These are phyloP conservation scores for Sebastes oblongus DNA, from an alignment of 2,797 vertebrate genomes.

Conservation along the genomic window DNA sequence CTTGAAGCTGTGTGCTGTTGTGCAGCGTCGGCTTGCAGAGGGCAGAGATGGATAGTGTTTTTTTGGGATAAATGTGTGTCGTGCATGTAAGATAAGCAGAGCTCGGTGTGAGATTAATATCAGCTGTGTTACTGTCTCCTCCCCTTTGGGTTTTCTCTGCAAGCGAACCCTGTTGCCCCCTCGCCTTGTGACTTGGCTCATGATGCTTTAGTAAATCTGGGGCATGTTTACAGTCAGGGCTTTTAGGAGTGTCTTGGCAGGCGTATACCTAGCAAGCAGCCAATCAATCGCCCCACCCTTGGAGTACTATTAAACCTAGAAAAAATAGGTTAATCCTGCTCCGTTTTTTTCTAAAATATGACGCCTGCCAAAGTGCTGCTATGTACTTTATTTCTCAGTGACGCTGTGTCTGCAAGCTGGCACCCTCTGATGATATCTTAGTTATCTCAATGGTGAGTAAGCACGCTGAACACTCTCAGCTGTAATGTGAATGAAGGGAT, in stretches of 20 bases:
- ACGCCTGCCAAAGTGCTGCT: slow-evolving; percentile 35
- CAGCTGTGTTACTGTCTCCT: slow-evolving; percentile 28
- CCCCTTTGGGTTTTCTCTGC: slow-evolving; percentile 34
- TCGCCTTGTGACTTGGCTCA: slow-evolving; percentile 72
- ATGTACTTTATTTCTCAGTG: slow-evolving; percentile 37
- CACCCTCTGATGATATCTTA: slow-evolving; percentile 40
- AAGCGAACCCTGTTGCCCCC: slow-evolving; percentile 49
- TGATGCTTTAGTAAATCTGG: slow-evolving; percentile 69
- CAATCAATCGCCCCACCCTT: slow-evolving; percentile 57
- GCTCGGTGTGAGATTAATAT: slow-evolving; percentile 48
- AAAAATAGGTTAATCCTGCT: slow-evolving; percentile 32
- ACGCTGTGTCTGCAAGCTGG: slow-evolving; percentile 42
- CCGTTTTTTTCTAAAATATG: slow-evolving; percentile 37
- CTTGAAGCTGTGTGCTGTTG: slow-evolving; percentile 36
- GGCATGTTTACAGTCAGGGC: slow-evolving; percentile 69
- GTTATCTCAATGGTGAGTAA: slow-evolving; percentile 42
- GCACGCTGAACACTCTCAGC: not conserved
- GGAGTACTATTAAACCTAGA: slow-evolving; percentile 43
- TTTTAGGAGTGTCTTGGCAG: slow-evolving; percentile 60
- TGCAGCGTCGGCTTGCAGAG: slow-evolving; percentile 26
- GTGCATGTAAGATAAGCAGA: slow-evolving; percentile 47
- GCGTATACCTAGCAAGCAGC: slow-evolving; percentile 43
- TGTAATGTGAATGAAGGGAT: slow-evolving; percentile 25
- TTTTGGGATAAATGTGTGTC: slow-evolving; percentile 13
- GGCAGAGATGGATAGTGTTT: slow-evolving; percentile 10